phyloP scores from a whole-genome alignment of 2,888 invertebrate species.

The Phyto melanocephala region DNA sequence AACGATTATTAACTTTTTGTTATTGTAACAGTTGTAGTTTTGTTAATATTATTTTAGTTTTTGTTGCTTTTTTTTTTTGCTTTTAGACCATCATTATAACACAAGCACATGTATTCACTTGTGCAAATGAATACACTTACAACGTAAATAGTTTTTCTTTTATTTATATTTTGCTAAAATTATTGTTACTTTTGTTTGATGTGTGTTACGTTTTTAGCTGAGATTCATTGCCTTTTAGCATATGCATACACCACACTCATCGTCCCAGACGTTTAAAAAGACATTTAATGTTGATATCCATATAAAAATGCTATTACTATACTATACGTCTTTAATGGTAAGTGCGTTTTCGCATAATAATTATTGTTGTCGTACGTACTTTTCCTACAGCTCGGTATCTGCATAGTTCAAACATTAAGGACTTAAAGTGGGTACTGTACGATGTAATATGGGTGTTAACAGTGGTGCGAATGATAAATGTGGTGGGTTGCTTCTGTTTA shows the following conservation, averaged over 20 bases:
- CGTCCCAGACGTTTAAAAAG: slow-evolving; percentile 10
- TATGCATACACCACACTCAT: not conserved
- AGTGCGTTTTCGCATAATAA: slow-evolving; percentile 75
- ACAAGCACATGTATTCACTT: not conserved
- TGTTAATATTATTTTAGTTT: not conserved
- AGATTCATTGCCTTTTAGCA: slow-evolving; percentile 39
- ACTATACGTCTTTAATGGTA: slow-evolving; percentile 71
- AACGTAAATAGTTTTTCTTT: not conserved
- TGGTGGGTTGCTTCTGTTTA: not conserved
- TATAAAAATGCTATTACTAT: slow-evolving; percentile 34
- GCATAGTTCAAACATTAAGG: slow-evolving; percentile 9
- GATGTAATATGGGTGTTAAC: not conserved
- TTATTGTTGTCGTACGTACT: slow-evolving; percentile 56
- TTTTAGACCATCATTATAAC: slow-evolving; percentile 58
- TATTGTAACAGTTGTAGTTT: not conserved
- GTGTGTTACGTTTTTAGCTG: slow-evolving; percentile 38
- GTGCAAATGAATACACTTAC: no score
- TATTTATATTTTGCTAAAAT: slow-evolving; percentile 34
- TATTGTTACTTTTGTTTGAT: slow-evolving; percentile 37
- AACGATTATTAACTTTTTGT: slow-evolving; percentile 52
- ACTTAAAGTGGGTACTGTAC: not conserved
- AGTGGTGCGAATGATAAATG: not conserved
- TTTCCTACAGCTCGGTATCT: not conserved
- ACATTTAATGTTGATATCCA: slow-evolving; percentile 1
- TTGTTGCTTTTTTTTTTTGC: slow-evolving; percentile 18